Conservation (phyloP, 1,140 invertebrate species). For the Drosophila miranda region DNA sequence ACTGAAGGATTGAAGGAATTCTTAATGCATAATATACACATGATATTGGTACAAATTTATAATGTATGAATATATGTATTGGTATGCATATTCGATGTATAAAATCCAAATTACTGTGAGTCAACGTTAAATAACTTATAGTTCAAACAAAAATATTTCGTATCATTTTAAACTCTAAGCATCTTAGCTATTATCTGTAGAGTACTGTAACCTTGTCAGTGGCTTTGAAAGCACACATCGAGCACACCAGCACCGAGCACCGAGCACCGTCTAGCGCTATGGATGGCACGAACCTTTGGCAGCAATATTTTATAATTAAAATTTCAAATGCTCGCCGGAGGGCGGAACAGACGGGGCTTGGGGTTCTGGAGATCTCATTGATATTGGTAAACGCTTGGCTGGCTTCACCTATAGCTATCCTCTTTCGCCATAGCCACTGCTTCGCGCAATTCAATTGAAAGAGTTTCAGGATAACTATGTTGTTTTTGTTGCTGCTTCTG, state of each 20-base stretch:
- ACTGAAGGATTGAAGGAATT: no score
- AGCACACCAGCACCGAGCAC: conserved; percentile 9
- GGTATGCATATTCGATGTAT: no score
- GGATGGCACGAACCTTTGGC: conserved; percentile 43
- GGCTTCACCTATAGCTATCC: conserved; percentile 4
- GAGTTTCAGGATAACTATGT: background rate
- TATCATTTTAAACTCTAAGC: no score
- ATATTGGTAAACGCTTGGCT: conserved; percentile 42
- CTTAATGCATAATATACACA: no score
- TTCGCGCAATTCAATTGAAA: conserved; percentile 34
- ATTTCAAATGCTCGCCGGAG: conserved; percentile 51
- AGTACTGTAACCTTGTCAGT: conserved; percentile 19
- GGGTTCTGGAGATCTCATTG: conserved; percentile 45
- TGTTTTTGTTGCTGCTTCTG: conserved; percentile 24
- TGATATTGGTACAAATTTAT: no score
- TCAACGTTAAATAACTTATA: no score
- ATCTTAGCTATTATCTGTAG: background rate
- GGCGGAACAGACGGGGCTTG: conserved; percentile 16
- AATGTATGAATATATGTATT: no score
- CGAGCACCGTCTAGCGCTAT: conserved; percentile 31
- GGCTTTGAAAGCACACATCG: conserved; percentile 39
- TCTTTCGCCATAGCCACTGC: background rate
- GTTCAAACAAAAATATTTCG: no score
- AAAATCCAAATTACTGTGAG: no score
- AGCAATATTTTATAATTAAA: conserved; percentile 66